Conservation (phyloP, 2,888 invertebrate species). For the Onthophagus sagittarius region DNA sequence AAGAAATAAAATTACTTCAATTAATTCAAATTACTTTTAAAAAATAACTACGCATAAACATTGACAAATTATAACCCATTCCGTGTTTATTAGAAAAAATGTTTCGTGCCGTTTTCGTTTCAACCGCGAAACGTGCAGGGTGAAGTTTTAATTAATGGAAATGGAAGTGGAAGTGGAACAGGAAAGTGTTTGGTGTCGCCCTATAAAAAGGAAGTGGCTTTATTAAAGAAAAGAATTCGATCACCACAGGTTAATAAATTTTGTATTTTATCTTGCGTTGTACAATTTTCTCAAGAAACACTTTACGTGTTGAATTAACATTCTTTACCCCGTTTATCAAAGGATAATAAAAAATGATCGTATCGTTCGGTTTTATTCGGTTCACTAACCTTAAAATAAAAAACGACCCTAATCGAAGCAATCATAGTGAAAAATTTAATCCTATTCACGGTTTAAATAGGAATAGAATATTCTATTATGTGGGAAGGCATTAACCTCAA, state of each 20-base stretch:
- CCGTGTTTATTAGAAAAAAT: background rate
- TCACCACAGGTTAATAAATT: too few relatives aligned
- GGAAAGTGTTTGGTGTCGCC: background rate
- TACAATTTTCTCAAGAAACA: background rate
- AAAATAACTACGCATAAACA: background rate
- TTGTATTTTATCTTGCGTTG: too few relatives aligned
- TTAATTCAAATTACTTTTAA: too few relatives aligned
- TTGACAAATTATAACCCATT: background rate
- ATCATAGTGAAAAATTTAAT: background rate
- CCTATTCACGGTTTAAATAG: too few relatives aligned
- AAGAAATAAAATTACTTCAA: constrained; percentile 19
- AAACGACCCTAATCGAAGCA: background rate
- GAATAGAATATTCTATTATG: too few relatives aligned
- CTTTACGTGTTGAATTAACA: background rate
- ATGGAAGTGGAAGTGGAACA: constrained; percentile 3
- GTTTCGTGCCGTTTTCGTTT: background rate
- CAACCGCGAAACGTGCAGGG: background rate
- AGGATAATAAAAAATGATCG: background rate
- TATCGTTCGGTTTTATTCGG: background rate
- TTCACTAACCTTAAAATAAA: background rate
- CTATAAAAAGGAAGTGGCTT: too few relatives aligned
- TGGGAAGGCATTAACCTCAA: background rate
- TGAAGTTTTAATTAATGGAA: background rate
- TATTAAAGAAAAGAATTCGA: too few relatives aligned
- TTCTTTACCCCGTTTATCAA: background rate